phyloP scores from a whole-genome alignment of 2,888 invertebrate genomes.

The Azorinus chamasolen region DNA sequence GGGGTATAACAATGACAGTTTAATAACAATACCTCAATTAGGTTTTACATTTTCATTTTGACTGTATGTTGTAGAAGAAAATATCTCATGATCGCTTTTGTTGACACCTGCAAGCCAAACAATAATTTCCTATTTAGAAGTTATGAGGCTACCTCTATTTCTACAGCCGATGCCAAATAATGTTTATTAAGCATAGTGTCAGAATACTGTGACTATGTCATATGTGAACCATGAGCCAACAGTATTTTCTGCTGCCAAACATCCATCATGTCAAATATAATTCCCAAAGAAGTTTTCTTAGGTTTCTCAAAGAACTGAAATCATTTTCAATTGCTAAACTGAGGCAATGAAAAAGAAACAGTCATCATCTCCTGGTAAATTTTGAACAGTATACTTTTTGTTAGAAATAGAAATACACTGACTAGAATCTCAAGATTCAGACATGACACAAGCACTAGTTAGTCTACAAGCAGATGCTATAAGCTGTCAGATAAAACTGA shows the following conservation, averaged over 20 bases:
- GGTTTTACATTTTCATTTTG: too few species aligned
- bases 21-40: neutral
- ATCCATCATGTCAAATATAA: too few species aligned
- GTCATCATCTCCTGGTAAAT: too few species aligned
- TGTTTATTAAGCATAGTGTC: slow-evolving; percentile 1
- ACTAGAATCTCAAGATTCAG: too few species aligned
- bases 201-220: neutral
- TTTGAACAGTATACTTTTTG: too few species aligned
- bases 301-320: neutral
- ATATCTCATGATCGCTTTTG: too few species aligned
- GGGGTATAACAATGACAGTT: neutral
- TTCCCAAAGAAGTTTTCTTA: neutral
- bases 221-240: neutral
- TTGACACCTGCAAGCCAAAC: neutral
- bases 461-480: too few species aligned
- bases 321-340: neutral
- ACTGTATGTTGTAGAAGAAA: too few species aligned
- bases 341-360: slow-evolving; percentile 5
- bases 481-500: too few species aligned
- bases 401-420: too few species aligned
- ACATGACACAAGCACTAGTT: too few species aligned
- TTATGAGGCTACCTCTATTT: neutral
- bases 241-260: neutral
- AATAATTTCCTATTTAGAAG: neutral
- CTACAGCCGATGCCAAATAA: slow-evolving; percentile 1